phyloP scores from a whole-genome alignment of 2,797 vertebrate genomes.

The Limnodromus scolopaceus region DNA sequence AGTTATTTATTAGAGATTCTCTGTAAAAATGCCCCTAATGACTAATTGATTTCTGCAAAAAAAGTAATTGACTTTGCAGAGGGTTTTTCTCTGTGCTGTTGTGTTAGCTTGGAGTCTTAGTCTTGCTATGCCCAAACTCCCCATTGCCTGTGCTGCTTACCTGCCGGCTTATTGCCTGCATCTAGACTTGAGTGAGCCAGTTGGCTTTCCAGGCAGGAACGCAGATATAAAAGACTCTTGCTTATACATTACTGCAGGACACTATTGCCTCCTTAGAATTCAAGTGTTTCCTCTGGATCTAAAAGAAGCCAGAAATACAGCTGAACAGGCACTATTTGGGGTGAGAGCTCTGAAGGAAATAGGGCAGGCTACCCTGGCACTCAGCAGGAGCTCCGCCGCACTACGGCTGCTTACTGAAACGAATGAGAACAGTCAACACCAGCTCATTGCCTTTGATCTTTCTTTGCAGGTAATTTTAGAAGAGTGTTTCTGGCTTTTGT shows the following conservation, averaged over 20 bases:
- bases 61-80: not conserved
- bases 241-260: not conserved
- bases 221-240: not conserved
- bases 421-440: not conserved
- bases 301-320: not conserved
- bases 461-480: not conserved
- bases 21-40: not conserved
- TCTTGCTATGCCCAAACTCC: not conserved
- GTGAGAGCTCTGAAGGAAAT: not conserved
- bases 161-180: not conserved
- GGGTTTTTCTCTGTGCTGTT: not conserved
- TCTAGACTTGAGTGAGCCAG: not conserved
- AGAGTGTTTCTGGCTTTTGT: not conserved
- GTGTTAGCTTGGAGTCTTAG: not conserved
- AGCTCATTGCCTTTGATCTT: not conserved
- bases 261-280: not conserved
- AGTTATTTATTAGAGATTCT: not conserved
- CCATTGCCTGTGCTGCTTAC: accelerated
- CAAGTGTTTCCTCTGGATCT: not conserved
- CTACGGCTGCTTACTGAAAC: not conserved
- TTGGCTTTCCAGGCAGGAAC: not conserved
- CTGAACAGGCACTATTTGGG: not conserved
- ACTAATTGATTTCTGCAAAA: not conserved
- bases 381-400: not conserved
- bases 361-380: not conserved